Base-by-base conservation (phyloP, 92 coral and sea anemone genomes). In the Pocillopora grandis region DNA sequence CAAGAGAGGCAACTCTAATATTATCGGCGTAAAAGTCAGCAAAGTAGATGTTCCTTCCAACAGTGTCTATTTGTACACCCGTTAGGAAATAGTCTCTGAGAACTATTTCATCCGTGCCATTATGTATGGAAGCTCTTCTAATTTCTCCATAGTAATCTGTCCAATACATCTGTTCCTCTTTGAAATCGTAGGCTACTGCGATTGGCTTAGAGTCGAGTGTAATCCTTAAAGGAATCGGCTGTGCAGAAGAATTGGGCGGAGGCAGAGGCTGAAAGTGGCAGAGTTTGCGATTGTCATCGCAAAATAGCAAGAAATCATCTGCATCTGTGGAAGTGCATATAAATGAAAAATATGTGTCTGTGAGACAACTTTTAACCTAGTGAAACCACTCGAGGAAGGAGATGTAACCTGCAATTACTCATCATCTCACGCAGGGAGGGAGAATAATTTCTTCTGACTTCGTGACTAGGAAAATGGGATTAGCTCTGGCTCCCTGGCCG, bases 121-220 rank as follows among this genome's bases (percentile, higher is more conserved):
- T 82, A 69, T 79, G 79, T 23, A 84, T 64, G 76, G 75, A 83
- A 58, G 88, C 83, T 35, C 88, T 76, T 36, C 36, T 23, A 48
- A 71, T 36, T 5, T 18, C 36, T 42, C 84, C 71, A 21, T n/a
- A 42, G 37, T 0, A 10, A 74, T 87, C 88, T 4, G 91, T 75
- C 91, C 91, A 90, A 57, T 90, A 90, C 27, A 90, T 75, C 36
- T 66, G 66, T 58, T 68, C 71, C 15, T 90, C 93, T 52, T 49
- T n/a, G 27, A 88, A 88, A 75, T 90, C 93, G 71, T 87, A 90
- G 20, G 85, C 77, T 58, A 90, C 60, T 15, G 66, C 88, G 2
- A 4, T 17, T 15, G 93, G 92, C 9, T 55, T 21, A 60, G 13
- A 18, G 2, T n/a, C 18, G 7, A 71, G 20, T 3, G 14, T 15